Evolutionary conservation across 2,113 vertebrate genomes (phyloP), one percentile per base, ranked within the genome.

Genomic region (Notarius lentiginosus): DNA sequence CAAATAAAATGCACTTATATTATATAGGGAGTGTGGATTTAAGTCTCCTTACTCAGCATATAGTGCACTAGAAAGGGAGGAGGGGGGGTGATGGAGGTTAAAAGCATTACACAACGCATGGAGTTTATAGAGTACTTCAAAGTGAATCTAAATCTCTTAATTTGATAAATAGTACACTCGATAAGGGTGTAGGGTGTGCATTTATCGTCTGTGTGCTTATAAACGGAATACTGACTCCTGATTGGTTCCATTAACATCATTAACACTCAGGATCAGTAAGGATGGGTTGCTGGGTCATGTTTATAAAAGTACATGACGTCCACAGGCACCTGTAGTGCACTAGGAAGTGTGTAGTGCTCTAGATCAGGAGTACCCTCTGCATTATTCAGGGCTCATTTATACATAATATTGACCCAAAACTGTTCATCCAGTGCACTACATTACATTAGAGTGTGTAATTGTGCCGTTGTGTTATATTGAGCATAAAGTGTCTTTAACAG

Each of bases 121-220:
- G 56, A 12, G n/a, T 56, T 79, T 79, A 56, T 79, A 79, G n/a
- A 79, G n/a, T 56, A 51, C 17, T 5, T 27, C n/a, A 30, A 17
- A 79, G 76, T 76, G 73, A 49, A 56, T 79, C 53, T 30, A 18
- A 56, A 55, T 79, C n/a, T 56, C 24, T 55, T 79, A 79, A 79
- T 55, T 56, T 56, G 76, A 79, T 79, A 27, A 79, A 17, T 79
- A 79, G 53, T 27, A n/a, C 76, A 18, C 51, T 30, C 30, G 53
- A 20, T 56, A 10, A n/a, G 41, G 15, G 14, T 79, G 76, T 18
- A 56, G 15, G 24, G 75, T 27, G 53, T 30, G 15, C 7, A 30
- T n/a, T 77, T 53, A 53, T n/a, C 22, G 0, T 14, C 22, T 77
- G 5, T 17, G 51, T 30, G 51, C 7, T 24, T 79, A 20, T 79